Evolutionary conservation across 2,888 invertebrate genomes (phyloP).

Genomic region (Pachliopta kotzebuea): DNA sequence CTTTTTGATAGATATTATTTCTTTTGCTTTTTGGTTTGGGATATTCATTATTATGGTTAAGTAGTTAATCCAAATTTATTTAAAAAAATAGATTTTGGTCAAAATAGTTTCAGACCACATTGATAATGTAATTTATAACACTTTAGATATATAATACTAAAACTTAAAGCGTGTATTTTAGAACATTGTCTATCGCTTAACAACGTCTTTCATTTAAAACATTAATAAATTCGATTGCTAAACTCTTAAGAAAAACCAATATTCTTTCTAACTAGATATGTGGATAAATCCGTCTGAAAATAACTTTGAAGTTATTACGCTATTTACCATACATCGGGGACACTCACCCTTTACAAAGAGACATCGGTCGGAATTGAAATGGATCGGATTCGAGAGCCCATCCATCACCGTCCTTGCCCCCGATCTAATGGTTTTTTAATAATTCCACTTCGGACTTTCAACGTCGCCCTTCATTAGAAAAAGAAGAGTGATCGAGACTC

Average conservation of each 20-base stretch:
- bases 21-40: not conserved
- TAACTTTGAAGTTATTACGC: constrained; percentile 32
- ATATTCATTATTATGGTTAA: not conserved
- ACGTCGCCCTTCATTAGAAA: constrained; percentile 61
- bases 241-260: not conserved
- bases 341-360: constrained; percentile 66
- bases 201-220: too few species aligned
- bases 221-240: too few species aligned
- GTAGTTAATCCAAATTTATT: too few species aligned
- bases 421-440: constrained; percentile 79
- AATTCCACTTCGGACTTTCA: constrained; percentile 64
- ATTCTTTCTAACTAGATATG: not conserved
- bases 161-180: not conserved
- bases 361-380: constrained; percentile 72
- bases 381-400: constrained; percentile 75
- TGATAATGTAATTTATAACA: not conserved
- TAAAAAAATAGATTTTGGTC: too few species aligned
- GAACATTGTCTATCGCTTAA: not conserved
- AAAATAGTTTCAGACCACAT: not conserved
- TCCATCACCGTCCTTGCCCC: constrained; percentile 71
- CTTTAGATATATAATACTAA: not conserved
- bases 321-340: constrained; percentile 63
- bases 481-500: constrained; percentile 60
- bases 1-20: constrained; percentile 25
- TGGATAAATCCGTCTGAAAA: constrained; percentile 42